Evolutionary conservation across 2,797 vertebrate species (phyloP), one percentile per base, ranked within the genome.

Genomic region (Coilia nasus): DNA sequence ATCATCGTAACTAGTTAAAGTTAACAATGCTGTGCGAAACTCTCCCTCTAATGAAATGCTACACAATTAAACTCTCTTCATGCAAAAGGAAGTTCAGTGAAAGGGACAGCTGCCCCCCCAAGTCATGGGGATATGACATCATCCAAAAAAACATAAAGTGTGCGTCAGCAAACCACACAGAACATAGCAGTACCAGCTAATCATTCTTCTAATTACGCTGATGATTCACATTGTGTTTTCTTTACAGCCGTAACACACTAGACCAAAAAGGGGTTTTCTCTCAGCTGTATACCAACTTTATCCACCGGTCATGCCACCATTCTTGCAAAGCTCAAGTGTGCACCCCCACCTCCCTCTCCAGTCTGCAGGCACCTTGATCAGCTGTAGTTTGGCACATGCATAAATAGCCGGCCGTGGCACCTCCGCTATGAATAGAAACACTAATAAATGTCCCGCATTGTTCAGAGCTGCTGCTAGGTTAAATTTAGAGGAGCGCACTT

Each of bases 401-500:
- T 88, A 94, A 93, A 95, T 92, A 93, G 91, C 81, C 78, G 75
- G 67, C 89, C 81, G 83, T 83, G 85, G 17, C 31, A 78, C 86
- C 82, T 80, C 41, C 67, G 56, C 91, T 94, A 94, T 94, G 91
- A 93, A 93, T 94, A 94, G 93, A 75, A 86, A 88, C 86, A 89
- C 88, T 90, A 91, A 92, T 90, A 89, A 90, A 91, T 93, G 90
- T 88, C 85, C 89, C 64, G 89, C 90, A 78, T 78, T 78, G 71
- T 78, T 78, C 71, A 78, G 35, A 31, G 71, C 1, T 78, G 17
- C 19, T 44, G 71, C 31, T 1, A 1, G 89, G 87, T 86, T 91
- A 93, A 93, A 93, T 94, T 94, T 91, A 89, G 88, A 92, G 86
- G 35, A 88, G 87, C 93, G 91, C 86, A 89, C 88, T 93, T 92